These are phyloP conservation scores for Oophaga pumilio DNA, from an alignment of 2,113 vertebrate genomes.

Conservation along the genomic window DNA sequence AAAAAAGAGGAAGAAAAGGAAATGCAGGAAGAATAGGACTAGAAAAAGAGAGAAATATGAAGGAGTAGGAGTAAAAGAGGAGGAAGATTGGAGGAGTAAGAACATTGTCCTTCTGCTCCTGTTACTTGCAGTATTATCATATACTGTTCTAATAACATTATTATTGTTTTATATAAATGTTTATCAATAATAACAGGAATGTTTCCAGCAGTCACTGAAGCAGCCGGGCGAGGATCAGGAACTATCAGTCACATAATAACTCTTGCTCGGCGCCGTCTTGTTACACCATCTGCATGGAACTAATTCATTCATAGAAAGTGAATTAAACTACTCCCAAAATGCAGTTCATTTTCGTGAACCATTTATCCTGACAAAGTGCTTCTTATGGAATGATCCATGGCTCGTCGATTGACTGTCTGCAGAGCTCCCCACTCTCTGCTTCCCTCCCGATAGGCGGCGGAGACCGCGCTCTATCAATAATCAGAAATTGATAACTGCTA, in stretches of 20 bases:
- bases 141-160: no score
- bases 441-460: not conserved
- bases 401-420: constrained; percentile 38
- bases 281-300: constrained; percentile 25
- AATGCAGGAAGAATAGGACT: not conserved
- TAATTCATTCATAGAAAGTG: constrained; percentile 18
- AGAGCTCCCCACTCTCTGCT: not conserved
- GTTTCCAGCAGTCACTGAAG: not conserved
- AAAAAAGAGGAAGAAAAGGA: not conserved
- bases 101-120: no score
- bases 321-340: constrained; percentile 27
- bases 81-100: not conserved
- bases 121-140: no score
- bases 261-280: constrained; percentile 8
- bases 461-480: constrained; percentile 20
- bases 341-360: constrained; percentile 20
- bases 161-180: not conserved
- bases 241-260: not conserved
- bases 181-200: not conserved
- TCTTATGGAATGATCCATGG: constrained; percentile 32
- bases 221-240: not conserved
- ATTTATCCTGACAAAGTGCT: constrained; percentile 41
- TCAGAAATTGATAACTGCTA: constrained; percentile 4
- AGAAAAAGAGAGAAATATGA: not conserved
- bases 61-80: not conserved